Conservation (phyloP, 2,888 invertebrate genomes). For the Drosophila basisetae region DNA sequence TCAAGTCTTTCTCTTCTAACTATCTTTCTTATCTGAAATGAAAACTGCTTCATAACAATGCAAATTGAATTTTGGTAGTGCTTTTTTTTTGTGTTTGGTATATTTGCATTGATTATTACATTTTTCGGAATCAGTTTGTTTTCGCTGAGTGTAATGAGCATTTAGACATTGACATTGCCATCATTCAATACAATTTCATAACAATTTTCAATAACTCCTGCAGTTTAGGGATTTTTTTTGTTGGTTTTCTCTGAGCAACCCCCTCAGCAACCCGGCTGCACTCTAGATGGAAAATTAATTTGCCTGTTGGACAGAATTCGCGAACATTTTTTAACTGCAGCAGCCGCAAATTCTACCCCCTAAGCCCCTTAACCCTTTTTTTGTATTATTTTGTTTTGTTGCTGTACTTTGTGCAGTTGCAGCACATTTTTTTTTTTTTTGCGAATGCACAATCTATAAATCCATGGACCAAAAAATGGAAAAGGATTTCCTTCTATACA, state of each 20-base stretch:
- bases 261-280: conserved; percentile 12
- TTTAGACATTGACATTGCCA: conserved; percentile 23
- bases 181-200: conserved; percentile 40
- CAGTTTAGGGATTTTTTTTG: not conserved
- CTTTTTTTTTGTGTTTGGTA: not conserved
- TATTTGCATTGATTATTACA: not conserved
- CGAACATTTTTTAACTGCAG: conserved; percentile 41
- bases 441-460: conserved; percentile 45
- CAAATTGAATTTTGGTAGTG: not conserved
- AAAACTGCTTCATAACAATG: not conserved
- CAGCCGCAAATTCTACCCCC: conserved; percentile 63
- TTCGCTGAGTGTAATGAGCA: conserved; percentile 36
- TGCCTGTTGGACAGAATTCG: conserved; percentile 47
- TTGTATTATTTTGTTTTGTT: not conserved
- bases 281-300: conserved; percentile 41
- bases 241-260: conserved; percentile 36
- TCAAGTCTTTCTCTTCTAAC: too few relatives aligned
- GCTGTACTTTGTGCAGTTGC: conserved; percentile 33
- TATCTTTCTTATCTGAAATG: too few relatives aligned
- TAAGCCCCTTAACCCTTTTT: conserved; percentile 73
- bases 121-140: not conserved
- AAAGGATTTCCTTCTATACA: conserved; percentile 23
- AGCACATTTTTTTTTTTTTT: conserved; percentile 22
- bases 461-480: conserved; percentile 1
- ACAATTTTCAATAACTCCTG: conserved; percentile 31